These are phyloP conservation scores for Xiphorhynchus elegans DNA, from an alignment of 2,113 vertebrate genomes.

Conservation along the genomic window DNA sequence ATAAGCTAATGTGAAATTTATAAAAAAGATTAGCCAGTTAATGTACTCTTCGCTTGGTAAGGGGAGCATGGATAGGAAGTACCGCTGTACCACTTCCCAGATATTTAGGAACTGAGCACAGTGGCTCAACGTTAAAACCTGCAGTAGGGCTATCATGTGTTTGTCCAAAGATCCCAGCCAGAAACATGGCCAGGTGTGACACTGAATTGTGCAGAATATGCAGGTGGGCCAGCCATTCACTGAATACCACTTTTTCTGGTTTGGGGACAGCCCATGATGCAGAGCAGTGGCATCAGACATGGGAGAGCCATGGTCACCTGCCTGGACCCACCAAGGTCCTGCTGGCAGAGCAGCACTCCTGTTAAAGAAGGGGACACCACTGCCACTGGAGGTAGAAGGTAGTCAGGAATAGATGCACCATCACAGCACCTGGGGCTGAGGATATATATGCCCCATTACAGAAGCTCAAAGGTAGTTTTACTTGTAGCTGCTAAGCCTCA, in stretches of 20 bases:
- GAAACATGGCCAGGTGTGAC: background rate
- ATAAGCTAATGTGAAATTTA: background rate
- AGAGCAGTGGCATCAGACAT: background rate
- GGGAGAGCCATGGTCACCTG: fast-evolving
- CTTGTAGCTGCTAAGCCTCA: background rate
- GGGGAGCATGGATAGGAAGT: background rate
- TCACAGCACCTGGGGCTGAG: background rate
- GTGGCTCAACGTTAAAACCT: background rate
- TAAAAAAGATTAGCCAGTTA: background rate
- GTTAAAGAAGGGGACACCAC: background rate
- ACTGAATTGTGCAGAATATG: background rate
- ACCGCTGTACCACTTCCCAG: background rate
- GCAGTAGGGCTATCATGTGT: background rate
- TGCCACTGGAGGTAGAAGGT: background rate
- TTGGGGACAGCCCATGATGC: background rate
- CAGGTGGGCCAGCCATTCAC: fast-evolving
- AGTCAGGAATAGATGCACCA: background rate
- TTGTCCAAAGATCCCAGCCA: background rate
- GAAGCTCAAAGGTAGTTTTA: background rate
- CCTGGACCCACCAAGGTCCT: background rate
- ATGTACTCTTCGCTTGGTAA: background rate
- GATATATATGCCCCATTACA: fast-evolving
- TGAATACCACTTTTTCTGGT: background rate
- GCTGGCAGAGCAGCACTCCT: fast-evolving
- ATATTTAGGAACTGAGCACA: background rate